Evolutionary conservation across 2,888 invertebrate genomes (phyloP).

Genomic region (Uropetala carovei): DNA sequence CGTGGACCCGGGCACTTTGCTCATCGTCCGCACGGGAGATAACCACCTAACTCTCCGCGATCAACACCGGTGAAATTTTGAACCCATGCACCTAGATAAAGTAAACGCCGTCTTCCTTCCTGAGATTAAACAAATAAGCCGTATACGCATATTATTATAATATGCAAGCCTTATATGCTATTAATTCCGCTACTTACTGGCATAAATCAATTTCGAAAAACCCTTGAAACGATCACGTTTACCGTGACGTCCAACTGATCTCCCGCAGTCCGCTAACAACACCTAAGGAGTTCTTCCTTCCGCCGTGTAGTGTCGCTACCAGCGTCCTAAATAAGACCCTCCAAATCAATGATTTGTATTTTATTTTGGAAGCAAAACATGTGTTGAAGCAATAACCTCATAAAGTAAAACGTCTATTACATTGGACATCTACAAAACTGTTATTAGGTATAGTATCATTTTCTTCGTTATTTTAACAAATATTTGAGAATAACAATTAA

Average conservation of each 20-base stretch:
- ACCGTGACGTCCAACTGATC: slow-evolving; percentile 35
- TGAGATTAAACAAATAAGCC: neutral
- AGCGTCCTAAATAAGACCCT: slow-evolving; percentile 28
- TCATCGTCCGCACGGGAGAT: slow-evolving; percentile 48
- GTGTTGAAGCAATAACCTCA: too few species aligned
- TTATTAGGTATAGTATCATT: too few species aligned
- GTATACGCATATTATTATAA: neutral
- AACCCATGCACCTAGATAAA: slow-evolving; percentile 39
- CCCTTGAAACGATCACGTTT: neutral
- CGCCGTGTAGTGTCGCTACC: slow-evolving; percentile 13
- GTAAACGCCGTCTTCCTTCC: neutral
- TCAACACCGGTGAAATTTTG: slow-evolving; percentile 54
- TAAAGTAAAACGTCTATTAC: too few species aligned
- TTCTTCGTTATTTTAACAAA: too few species aligned
- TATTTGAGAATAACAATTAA: too few species aligned
- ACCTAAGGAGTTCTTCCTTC: neutral
- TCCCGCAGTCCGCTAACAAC: slow-evolving; percentile 51
- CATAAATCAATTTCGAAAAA: slow-evolving; percentile 3
- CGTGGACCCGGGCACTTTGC: slow-evolving; percentile 59
- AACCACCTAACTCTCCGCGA: slow-evolving; percentile 2
- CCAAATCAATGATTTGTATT: slow-evolving; percentile 57
- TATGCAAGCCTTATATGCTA: neutral
- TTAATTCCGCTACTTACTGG: neutral
- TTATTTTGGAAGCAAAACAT: neutral
- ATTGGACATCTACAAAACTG: too few species aligned